These are phyloP conservation scores for Otolemur crassicaudatus DNA, from an alignment of 2,797 vertebrate species.

Conservation along the genomic window DNA sequence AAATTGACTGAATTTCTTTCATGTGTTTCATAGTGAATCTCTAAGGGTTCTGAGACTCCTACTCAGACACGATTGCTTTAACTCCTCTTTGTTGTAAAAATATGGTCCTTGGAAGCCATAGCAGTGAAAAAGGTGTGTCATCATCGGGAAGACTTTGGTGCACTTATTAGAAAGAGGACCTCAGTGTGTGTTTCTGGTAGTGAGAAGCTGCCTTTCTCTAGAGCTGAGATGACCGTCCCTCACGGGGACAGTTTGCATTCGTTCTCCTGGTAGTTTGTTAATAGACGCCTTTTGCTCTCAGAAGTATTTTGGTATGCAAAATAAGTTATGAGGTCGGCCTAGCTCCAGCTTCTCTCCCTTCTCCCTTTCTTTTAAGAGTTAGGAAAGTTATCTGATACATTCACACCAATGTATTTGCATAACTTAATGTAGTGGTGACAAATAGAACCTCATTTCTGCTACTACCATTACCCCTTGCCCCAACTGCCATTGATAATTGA, in stretches of 20 bases:
- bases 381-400: not conserved
- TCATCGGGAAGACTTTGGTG: not conserved
- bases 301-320: not conserved
- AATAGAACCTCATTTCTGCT: not conserved
- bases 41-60: not conserved
- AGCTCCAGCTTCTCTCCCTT: not conserved
- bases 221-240: not conserved
- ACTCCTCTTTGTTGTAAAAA: not conserved
- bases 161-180: not conserved
- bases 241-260: not conserved
- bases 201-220: not conserved
- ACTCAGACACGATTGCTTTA: not conserved
- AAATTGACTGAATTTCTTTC: not conserved
- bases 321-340: not conserved
- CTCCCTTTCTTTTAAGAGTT: not conserved
- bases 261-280: not conserved
- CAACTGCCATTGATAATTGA: not conserved
- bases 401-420: not conserved
- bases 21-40: not conserved
- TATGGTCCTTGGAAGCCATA: not conserved
- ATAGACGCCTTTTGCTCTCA: not conserved
- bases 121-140: not conserved
- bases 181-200: not conserved
- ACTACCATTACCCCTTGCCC: rapidly evolving
- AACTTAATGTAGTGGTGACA: not conserved